Percentiles rank a stretch among this genome's conserved stretches.
phyloP scores from a whole-genome alignment of 2,797 vertebrate genomes.

The Emydoidea blandingii region DNA sequence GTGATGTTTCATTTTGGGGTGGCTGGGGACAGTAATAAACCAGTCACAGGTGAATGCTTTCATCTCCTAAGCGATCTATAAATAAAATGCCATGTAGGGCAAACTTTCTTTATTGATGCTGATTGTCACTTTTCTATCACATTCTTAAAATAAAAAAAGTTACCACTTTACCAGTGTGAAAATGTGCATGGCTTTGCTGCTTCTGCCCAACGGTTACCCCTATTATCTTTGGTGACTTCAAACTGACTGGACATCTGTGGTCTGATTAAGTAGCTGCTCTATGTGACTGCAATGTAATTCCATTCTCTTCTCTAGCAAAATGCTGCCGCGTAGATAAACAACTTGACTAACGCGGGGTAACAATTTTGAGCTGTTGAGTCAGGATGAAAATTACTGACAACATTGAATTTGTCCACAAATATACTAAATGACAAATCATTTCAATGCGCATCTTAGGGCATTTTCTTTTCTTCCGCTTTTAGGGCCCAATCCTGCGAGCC shows the following conservation, averaged over 20 bases:
- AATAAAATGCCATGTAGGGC: background rate
- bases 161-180: background rate
- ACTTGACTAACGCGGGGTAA: background rate
- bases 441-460: background rate
- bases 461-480: background rate
- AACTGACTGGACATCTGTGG: accelerated
- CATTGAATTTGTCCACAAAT: background rate
- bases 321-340: background rate
- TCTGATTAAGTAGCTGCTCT: background rate
- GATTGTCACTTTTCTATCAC: background rate
- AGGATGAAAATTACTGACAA: constrained; percentile 1
- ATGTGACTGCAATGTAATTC: background rate
- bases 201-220: background rate
- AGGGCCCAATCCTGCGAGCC: background rate
- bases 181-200: background rate
- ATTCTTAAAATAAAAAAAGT: accelerated
- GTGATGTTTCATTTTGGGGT: background rate
- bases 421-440: background rate
- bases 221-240: background rate
- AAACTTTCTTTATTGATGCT: background rate
- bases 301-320: background rate
- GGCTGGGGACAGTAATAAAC: background rate
- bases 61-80: background rate
- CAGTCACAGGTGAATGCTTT: background rate
- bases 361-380: background rate